These are phyloP conservation scores for Brachypalpus laphriformis DNA, from an alignment of 2,888 invertebrate species.

Conservation along the genomic window DNA sequence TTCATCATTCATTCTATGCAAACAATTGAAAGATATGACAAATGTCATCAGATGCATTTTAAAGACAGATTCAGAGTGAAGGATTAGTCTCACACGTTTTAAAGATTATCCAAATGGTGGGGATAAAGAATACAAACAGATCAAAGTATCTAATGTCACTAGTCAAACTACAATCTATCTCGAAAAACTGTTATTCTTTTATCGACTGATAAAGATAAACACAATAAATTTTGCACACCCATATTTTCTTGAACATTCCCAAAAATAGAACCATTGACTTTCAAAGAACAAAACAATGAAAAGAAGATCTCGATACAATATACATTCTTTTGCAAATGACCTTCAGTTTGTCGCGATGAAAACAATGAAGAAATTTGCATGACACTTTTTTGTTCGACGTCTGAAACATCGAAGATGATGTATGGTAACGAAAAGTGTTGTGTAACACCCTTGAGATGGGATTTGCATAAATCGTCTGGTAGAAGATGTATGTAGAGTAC, in stretches of 20 bases:
- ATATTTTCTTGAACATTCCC: neutral
- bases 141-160: neutral
- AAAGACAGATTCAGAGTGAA: neutral
- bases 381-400: neutral
- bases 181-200: neutral
- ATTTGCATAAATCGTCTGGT: conserved; percentile 27
- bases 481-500: neutral
- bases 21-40: neutral
- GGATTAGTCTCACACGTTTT: neutral
- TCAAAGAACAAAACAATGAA: neutral
- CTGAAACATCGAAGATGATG: neutral
- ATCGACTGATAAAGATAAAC: neutral
- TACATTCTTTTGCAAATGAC: neutral
- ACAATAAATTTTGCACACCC: neutral
- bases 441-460: conserved; percentile 11
- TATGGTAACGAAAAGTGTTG: neutral
- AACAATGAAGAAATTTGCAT: neutral
- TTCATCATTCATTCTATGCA: neutral
- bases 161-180: conserved; percentile 16
- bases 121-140: neutral
- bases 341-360: neutral
- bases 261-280: neutral
- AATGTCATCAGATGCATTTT: neutral
- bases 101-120: neutral
- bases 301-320: neutral